A percentile compares a stretch with the other conserved stretches of the same genome.
Evolutionary conservation across 1,140 invertebrate genomes (phyloP).

Genomic region (Drosophila guanche): DNA sequence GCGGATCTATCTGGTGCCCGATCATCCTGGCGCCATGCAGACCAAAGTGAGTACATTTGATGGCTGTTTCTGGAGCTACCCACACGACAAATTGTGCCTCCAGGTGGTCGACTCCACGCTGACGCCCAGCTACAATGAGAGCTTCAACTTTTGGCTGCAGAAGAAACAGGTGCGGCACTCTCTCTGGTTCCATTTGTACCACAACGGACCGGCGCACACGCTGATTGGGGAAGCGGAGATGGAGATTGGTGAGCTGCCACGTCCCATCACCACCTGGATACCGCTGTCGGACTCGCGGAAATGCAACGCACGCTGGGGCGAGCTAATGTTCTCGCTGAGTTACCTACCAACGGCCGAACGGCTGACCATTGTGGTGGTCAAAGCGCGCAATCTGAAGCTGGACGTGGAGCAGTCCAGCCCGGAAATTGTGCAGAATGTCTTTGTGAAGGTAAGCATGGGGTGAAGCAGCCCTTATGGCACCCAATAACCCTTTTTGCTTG

Average conservation of each 20-base stretch:
- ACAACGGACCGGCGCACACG: slow-evolving; percentile 80
- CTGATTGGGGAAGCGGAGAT: slow-evolving; percentile 84
- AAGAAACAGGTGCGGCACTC: slow-evolving; percentile 76
- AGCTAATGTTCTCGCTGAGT: slow-evolving; percentile 92
- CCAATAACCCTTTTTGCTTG: neutral
- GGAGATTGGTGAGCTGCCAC: slow-evolving; percentile 84
- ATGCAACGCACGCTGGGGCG: slow-evolving; percentile 87
- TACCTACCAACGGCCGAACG: slow-evolving; percentile 91
- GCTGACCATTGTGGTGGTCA: slow-evolving; percentile 91
- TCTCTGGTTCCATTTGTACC: slow-evolving; percentile 83
- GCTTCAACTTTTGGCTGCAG: slow-evolving; percentile 89
- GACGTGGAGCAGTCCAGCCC: slow-evolving; percentile 78
- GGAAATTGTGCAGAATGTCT: slow-evolving; percentile 61
- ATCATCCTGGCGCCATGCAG: slow-evolving; percentile 89
- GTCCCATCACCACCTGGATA: slow-evolving; percentile 85
- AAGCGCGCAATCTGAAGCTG: slow-evolving; percentile 89
- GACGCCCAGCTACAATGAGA: slow-evolving; percentile 89
- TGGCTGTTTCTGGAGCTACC: too few species aligned
- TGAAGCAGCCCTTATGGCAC: neutral
- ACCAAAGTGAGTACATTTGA: slow-evolving; percentile 86
- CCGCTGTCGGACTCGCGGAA: slow-evolving; percentile 84
- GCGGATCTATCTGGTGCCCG: slow-evolving; percentile 89
- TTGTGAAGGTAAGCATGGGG: slow-evolving; percentile 65
- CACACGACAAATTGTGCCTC: too few species aligned
- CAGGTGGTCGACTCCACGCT: slow-evolving; percentile 84